Conservation (phyloP, 2,888 invertebrate genomes). For the Operophtera brumata region DNA sequence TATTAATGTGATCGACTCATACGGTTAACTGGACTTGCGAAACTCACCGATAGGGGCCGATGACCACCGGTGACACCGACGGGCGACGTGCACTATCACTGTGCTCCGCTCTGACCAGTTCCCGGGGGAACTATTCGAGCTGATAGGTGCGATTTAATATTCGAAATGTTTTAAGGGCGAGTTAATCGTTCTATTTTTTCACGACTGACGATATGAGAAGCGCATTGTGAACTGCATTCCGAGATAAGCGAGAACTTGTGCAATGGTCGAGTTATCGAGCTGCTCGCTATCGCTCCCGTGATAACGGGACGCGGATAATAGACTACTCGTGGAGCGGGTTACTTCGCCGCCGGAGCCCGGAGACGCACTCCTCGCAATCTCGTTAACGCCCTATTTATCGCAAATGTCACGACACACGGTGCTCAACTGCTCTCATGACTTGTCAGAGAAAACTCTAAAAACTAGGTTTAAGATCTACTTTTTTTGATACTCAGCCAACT, state of each 20-base stretch:
- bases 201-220: constrained; percentile 55
- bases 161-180: constrained; percentile 31
- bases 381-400: constrained; percentile 54
- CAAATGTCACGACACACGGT: constrained; percentile 33
- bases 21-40: constrained; percentile 78
- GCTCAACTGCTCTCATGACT: constrained; percentile 28
- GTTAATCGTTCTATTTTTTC: constrained; percentile 44
- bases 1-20: constrained; percentile 74
- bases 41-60: constrained; percentile 75
- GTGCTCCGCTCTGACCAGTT: constrained; percentile 48
- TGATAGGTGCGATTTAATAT: constrained; percentile 32
- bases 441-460: constrained; percentile 32
- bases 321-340: constrained; percentile 54
- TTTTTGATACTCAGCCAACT: constrained; percentile 46
- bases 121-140: constrained; percentile 42
- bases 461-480: constrained; percentile 33
- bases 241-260: constrained; percentile 64
- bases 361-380: constrained; percentile 39
- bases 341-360: constrained; percentile 38
- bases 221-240: constrained; percentile 63
- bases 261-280: constrained; percentile 59
- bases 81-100: constrained; percentile 38
- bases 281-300: constrained; percentile 59
- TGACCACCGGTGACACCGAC: constrained; percentile 67
- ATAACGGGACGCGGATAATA: constrained; percentile 65